Base-by-base conservation (phyloP, 2,113 vertebrate genomes). In the Thymallus thymallus region DNA sequence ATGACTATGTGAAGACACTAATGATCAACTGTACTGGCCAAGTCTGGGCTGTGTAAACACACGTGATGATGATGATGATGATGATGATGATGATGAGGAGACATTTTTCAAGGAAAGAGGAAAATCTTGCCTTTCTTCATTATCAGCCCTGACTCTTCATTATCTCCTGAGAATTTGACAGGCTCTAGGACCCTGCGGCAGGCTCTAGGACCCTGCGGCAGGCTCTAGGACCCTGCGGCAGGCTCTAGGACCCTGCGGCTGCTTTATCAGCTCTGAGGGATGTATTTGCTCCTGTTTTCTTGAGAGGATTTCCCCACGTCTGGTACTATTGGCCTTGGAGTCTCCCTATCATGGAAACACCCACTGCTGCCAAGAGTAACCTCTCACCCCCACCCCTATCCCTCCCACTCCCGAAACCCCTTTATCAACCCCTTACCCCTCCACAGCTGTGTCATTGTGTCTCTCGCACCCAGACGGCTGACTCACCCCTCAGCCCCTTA, bases 241-340 rank as follows among this genome's bases (percentile, higher is more conserved):
- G n/a, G n/a, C 73, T 65, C 30, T 74, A 77, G 76, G 71, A 63
- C 78, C 73, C 76, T 74, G 76, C 22, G 68, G 46, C 22, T n/a
- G 32, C 41, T 46, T 62, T 45, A 63, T 73, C 41, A 55, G 60
- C 58, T 48, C 61, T 48, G 32, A 58, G 69, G 29, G 41, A 66
- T 72, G 71, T 55, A 72, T 45, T 68, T 41, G 58, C 80, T 84
- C 81, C 86, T 91, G 85, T 91, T 92, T 90, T 23, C 91, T 90
- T 90, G 88, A 91, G 22, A 65, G 88, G 76, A 88, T 89, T 92
- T 91, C 84, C 78, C 85, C 88, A 82, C 80, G 6, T 45, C 83
- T 91, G 83, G 73, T 88, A 85, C 74, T 51, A 51, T 51, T 0
- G 6, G 80, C 86, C 89, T 91, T 87, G 72, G 45, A 71, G 20